Conservation (phyloP, 2,888 invertebrate genomes). For the Volucella inflata region DNA sequence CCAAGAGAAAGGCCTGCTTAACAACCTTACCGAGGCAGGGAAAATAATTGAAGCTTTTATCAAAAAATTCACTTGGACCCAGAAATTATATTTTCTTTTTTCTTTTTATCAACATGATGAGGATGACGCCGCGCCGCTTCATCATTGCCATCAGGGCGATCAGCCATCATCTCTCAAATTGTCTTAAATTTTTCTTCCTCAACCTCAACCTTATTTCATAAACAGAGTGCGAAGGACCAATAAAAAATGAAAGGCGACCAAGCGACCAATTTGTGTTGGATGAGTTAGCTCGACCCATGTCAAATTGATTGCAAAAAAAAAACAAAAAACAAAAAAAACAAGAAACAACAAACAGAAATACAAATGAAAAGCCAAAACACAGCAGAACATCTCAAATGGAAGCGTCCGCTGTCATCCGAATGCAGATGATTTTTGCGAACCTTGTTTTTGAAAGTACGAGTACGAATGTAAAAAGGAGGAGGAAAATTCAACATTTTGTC, state of each 20-base stretch:
- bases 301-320: conserved; percentile 35
- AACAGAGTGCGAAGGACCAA: conserved; percentile 53
- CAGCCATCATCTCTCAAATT: too few species aligned
- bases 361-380: conserved; percentile 34
- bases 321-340: conserved; percentile 38
- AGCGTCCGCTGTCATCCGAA: conserved; percentile 55
- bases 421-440: conserved; percentile 68
- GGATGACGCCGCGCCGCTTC: conserved; percentile 2
- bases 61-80: conserved; percentile 41
- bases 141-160: neutral
- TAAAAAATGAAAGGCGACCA: conserved; percentile 63
- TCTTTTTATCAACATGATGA: conserved; percentile 4
- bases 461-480: conserved; percentile 16
- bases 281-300: conserved; percentile 60
- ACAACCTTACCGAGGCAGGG: conserved; percentile 7
- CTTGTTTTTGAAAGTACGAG: conserved; percentile 61
- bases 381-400: conserved; percentile 45
- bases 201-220: conserved; percentile 26
- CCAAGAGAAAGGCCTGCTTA: conserved; percentile 50
- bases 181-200: conserved; percentile 11
- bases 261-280: conserved; percentile 62
- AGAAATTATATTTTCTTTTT: neutral
- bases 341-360: conserved; percentile 22
- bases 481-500: conserved; percentile 59
- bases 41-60: conserved; percentile 62